phyloP scores from a whole-genome alignment of 2,888 invertebrate genomes.

The Hanleya hanleyi region DNA sequence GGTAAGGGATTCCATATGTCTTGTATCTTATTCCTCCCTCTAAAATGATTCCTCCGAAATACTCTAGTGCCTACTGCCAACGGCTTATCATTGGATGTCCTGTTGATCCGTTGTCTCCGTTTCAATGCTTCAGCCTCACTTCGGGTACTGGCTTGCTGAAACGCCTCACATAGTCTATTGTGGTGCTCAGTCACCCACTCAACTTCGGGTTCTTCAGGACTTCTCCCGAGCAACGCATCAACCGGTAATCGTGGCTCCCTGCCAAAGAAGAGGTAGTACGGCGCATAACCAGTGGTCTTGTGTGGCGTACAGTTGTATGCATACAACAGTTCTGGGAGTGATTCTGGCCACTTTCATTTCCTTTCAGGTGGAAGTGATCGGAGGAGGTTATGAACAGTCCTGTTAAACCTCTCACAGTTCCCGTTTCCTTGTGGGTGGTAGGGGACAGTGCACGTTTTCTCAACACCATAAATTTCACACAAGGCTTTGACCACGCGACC shows the following conservation, averaged over 20 bases:
- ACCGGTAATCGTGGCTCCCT: slow-evolving; percentile 25
- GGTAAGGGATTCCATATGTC: background rate
- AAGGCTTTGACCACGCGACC: slow-evolving; percentile 29
- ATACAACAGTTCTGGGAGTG: slow-evolving; percentile 31
- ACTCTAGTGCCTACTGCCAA: background rate
- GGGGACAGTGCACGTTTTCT: slow-evolving; percentile 38
- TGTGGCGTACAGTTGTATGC: slow-evolving; percentile 26
- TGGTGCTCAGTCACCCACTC: background rate
- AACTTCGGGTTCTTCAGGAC: background rate
- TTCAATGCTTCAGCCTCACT: background rate
- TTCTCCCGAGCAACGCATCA: slow-evolving; percentile 15
- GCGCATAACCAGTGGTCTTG: slow-evolving; percentile 17
- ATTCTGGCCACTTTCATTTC: slow-evolving; percentile 37
- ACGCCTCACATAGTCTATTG: background rate
- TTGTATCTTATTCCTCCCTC: background rate
- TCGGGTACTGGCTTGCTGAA: background rate
- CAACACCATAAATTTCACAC: slow-evolving; percentile 34
- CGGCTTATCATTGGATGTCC: background rate
- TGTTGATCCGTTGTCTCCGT: background rate
- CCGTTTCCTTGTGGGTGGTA: slow-evolving; percentile 43
- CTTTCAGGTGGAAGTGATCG: slow-evolving; percentile 18
- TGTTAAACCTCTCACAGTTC: slow-evolving; percentile 44
- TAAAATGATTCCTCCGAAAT: background rate
- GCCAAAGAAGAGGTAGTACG: slow-evolving; percentile 24
- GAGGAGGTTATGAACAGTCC: slow-evolving; percentile 37